Evolutionary conservation across 2,113 vertebrate genomes (phyloP).

Genomic region (Dasypus novemcinctus): DNA sequence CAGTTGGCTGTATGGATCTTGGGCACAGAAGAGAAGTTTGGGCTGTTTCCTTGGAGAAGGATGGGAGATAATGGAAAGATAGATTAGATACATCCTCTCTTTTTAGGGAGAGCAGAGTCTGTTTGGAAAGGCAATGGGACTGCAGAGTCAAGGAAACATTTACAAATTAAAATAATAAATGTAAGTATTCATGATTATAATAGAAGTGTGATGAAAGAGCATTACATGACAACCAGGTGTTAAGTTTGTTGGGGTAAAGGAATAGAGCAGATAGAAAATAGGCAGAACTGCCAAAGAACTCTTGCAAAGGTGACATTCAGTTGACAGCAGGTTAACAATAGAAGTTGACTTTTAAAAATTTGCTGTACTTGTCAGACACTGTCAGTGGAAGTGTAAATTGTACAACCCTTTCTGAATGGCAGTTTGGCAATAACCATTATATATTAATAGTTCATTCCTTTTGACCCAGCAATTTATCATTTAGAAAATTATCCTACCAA

Average conservation of each 20-base stretch:
- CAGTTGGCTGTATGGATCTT: background rate
- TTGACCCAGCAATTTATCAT: background rate
- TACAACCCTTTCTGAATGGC: background rate
- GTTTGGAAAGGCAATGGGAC: background rate
- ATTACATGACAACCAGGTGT: background rate
- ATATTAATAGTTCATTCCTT: background rate
- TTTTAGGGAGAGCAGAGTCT: background rate
- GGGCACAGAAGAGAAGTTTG: background rate
- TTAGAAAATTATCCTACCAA: conserved; percentile 6
- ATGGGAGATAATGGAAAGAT: background rate
- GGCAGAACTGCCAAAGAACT: background rate
- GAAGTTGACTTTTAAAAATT: background rate
- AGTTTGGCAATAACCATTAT: background rate
- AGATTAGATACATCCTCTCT: background rate
- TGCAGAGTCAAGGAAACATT: background rate
- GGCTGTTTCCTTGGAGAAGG: background rate
- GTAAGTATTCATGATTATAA: background rate
- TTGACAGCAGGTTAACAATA: background rate
- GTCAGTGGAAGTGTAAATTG: background rate
- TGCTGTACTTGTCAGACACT: background rate
- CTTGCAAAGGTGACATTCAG: background rate
- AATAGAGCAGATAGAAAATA: background rate
- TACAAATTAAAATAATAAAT: background rate
- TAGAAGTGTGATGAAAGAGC: background rate
- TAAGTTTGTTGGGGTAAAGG: background rate